Evolutionary conservation across 2,113 vertebrate species (phyloP).

Genomic region (Choloepus hoffmanni): DNA sequence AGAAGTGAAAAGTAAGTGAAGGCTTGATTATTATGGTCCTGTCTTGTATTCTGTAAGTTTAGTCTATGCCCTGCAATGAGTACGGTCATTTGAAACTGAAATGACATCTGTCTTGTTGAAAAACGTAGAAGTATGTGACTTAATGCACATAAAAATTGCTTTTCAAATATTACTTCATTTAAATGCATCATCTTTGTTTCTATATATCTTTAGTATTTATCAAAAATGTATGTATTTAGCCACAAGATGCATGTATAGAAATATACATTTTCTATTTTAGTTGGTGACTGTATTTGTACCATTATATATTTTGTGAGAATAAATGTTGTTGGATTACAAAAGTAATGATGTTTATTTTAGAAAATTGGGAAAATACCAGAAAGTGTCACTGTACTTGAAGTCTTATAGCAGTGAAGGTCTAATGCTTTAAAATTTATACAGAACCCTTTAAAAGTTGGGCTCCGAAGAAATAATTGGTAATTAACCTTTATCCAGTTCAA

Average conservation of each 20-base stretch:
- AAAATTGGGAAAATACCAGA: neutral
- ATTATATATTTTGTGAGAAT: slow-evolving; percentile 36
- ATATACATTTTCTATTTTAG: slow-evolving; percentile 8
- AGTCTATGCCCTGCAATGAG: neutral
- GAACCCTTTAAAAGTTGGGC: neutral
- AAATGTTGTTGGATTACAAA: slow-evolving; percentile 13
- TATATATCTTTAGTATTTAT: neutral
- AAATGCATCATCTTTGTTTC: slow-evolving; percentile 6
- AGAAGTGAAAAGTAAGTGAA: neutral
- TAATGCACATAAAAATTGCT: neutral
- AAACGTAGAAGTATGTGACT: neutral
- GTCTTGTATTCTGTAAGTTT: neutral
- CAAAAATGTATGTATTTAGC: neutral
- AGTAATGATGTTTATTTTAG: slow-evolving; percentile 50
- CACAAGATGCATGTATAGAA: neutral
- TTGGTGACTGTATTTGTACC: neutral
- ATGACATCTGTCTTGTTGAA: slow-evolving; percentile 1
- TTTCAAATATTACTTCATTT: neutral
- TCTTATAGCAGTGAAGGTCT: slow-evolving; percentile 8
- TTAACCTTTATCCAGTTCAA: neutral
- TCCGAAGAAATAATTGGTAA: slow-evolving; percentile 36
- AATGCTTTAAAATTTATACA: slow-evolving; percentile 36
- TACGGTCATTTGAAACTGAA: slow-evolving; percentile 2
- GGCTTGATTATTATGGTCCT: neutral
- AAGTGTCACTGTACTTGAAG: neutral